Evolutionary conservation across 2,888 invertebrate species (phyloP).

Genomic region (Plagiodera versicolora): DNA sequence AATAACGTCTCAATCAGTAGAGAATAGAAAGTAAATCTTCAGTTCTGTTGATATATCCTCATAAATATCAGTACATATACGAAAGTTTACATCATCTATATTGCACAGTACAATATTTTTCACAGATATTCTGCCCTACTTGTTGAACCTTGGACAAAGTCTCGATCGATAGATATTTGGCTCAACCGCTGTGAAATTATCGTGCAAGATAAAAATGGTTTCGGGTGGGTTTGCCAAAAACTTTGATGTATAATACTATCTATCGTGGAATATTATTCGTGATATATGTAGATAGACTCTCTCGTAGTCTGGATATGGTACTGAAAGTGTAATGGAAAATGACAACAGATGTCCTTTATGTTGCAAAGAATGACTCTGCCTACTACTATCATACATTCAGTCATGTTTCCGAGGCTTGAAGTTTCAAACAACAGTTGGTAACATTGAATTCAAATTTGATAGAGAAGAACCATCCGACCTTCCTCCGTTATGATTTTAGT

Average conservation of each 20-base stretch:
- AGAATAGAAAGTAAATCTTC: neutral
- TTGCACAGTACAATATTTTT: conserved; percentile 4
- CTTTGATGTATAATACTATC: conserved; percentile 26
- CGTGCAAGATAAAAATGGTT: conserved; percentile 28
- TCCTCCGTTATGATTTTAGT: neutral
- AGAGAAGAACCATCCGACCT: no score
- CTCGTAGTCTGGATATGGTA: neutral
- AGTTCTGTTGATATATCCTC: neutral
- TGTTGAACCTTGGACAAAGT: conserved; percentile 26
- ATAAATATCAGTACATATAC: neutral
- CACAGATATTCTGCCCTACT: conserved; percentile 13
- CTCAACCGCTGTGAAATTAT: conserved; percentile 32
- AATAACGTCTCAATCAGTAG: no score
- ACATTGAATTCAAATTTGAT: no score
- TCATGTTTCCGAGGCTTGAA: no score
- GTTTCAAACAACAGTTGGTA: no score
- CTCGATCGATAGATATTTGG: conserved; percentile 30
- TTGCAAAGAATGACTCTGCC: no score
- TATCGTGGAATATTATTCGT: conserved; percentile 10
- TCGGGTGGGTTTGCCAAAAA: conserved; percentile 27
- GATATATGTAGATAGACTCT: neutral
- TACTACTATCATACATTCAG: no score
- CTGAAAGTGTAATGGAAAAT: no score
- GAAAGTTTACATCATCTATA: neutral
- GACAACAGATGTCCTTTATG: no score